Percentiles rank a stretch among this genome's conserved stretches.
phyloP scores from a whole-genome alignment of 2,113 vertebrate species.

The Macquaria ambigua region DNA sequence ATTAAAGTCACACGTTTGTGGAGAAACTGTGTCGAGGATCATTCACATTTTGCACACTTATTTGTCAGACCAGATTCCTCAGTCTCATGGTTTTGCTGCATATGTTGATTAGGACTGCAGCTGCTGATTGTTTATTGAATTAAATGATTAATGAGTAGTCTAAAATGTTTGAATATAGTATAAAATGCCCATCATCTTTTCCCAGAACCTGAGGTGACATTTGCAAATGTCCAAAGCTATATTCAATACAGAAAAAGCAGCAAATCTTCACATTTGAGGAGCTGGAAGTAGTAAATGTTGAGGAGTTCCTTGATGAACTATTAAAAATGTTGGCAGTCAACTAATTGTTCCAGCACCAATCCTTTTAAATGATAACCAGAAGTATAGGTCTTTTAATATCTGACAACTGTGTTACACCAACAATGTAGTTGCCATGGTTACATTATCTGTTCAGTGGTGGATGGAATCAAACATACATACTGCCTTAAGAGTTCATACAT shows the following conservation, averaged over 20 bases:
- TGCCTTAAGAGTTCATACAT: background rate
- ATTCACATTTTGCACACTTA: too few relatives aligned
- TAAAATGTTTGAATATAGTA: background rate
- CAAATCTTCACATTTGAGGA: background rate
- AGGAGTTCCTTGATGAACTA: background rate
- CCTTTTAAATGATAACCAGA: background rate
- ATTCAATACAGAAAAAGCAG: background rate
- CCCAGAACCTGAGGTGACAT: background rate
- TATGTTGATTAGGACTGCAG: background rate
- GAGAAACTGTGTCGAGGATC: background rate
- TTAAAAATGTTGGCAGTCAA: background rate
- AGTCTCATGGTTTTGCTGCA: background rate
- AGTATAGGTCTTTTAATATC: background rate
- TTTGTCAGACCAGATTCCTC: background rate
- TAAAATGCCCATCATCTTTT: background rate
- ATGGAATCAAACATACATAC: background rate
- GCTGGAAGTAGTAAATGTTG: background rate
- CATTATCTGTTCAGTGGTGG: background rate
- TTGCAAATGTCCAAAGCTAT: background rate
- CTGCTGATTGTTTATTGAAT: background rate
- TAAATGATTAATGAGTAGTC: background rate
- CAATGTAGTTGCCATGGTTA: conserved; percentile 1
- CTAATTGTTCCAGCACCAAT: background rate
- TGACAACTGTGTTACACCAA: background rate
- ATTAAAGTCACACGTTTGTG: background rate